These are phyloP conservation scores for Garrulus glandarius DNA, from an alignment of 2,797 vertebrate species.

Conservation along the genomic window DNA sequence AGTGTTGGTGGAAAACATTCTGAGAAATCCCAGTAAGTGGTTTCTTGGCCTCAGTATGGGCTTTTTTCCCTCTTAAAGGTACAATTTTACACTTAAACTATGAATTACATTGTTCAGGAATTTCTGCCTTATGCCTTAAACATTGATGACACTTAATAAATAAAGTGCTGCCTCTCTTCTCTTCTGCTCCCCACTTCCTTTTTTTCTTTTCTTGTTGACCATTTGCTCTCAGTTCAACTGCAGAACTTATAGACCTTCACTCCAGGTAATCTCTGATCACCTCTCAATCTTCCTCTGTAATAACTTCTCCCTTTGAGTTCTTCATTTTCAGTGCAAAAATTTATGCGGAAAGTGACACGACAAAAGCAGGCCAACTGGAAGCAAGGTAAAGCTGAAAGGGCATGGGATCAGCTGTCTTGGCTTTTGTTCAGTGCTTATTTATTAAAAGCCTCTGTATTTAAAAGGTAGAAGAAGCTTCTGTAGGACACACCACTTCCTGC, in stretches of 20 bases:
- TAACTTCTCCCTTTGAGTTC: not conserved
- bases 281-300: not conserved
- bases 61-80: slow-evolving; percentile 8
- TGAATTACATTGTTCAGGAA: slow-evolving; percentile 7
- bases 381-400: not conserved
- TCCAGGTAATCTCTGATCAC: not conserved
- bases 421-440: not conserved
- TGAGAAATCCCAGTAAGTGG: slow-evolving; percentile 14
- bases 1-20: not conserved
- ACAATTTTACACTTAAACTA: slow-evolving; percentile 32
- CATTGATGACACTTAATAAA: slow-evolving; percentile 18
- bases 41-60: slow-evolving; percentile 11
- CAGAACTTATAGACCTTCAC: not conserved
- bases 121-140: slow-evolving; percentile 25
- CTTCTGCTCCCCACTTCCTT: not conserved
- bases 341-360: not conserved
- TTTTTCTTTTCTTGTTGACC: not conserved
- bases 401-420: not conserved
- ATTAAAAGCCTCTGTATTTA: not conserved
- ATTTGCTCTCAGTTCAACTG: not conserved
- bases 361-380: not conserved
- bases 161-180: not conserved
- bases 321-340: not conserved
- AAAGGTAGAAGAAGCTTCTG: not conserved
- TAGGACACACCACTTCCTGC: not conserved